Base-by-base conservation (phyloP, 2,113 vertebrate species). In the Lepisosteus oculatus region DNA sequence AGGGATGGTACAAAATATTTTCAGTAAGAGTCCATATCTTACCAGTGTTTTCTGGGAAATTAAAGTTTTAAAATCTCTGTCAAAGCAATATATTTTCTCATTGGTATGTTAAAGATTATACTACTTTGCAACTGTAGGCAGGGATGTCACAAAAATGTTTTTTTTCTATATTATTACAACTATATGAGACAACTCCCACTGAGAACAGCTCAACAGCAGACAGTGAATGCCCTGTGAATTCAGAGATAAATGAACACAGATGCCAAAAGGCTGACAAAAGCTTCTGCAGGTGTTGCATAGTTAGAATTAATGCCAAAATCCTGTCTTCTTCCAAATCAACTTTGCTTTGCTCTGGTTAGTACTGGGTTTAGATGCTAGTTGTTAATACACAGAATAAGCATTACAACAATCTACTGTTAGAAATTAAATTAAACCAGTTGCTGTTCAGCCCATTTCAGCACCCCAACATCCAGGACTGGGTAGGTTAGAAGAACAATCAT, bases 161-260 rank as follows among this genome's bases (percentile, higher is more conserved):
- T 43, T 43, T 45, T 66, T 44, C 29, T 29, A 8, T 57, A 70
- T 57, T 57, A 56, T 12, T 43, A 17, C 55, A 56, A 17, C 54
- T 69, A 51, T 55, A 42, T 29, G 51, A 68, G 55, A 41, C 43
- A n/a, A 8, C 68, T 61, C 55, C 68, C 29, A 56, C 68, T 57
- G 56, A 44, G 68, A 13, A 29, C 11, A 41, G 14, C 51, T n/a
- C 12, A 3, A 14, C 55, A 56, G 8, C 14, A 13, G 15, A 73
- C 72, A 73, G 62, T 43, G 66, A 57, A 41, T 29, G 15, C 67
- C 67, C 67, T 61, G 15, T 68, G 41, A 51, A 42, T 57, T 15
- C 12, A 8, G 55, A 12, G 47, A 12, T 68, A 54, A 55, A 41
- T 15, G 54, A 8, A 54, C 17, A 51, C 68, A 41, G 51, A 51